Conservation (phyloP, 2,888 invertebrate species). For the Diloba caeruleocephala region DNA sequence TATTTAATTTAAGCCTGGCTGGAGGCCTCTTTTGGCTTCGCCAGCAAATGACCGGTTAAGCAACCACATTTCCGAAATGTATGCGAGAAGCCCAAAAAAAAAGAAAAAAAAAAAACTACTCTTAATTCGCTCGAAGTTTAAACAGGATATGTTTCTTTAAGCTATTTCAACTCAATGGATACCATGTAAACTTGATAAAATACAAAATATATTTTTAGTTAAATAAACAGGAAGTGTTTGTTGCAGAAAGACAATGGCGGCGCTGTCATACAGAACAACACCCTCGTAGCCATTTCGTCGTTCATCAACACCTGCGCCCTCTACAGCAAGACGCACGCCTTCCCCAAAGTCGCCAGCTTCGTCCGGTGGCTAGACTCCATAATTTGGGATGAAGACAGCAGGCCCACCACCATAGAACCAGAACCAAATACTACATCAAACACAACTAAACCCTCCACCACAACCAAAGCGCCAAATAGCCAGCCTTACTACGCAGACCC, state of each 20-base stretch:
- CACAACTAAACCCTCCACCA: constrained; percentile 44
- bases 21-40: no score
- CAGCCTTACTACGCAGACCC: constrained; percentile 63
- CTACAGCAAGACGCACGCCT: constrained; percentile 80
- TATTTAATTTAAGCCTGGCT: no score
- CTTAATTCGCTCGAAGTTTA: no score
- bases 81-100: no score
- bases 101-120: no score
- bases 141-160: no score
- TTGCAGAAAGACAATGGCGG: constrained; percentile 84
- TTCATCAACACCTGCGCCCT: constrained; percentile 79
- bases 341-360: constrained; percentile 77
- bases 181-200: no score
- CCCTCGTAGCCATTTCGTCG: constrained; percentile 73
- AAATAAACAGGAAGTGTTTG: constrained; percentile 10
- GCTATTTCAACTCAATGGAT: no score
- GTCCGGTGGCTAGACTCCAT: constrained; percentile 76
- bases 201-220: neutral
- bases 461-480: constrained; percentile 50
- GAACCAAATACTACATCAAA: constrained; percentile 34
- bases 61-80: no score
- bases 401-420: constrained; percentile 61
- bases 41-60: no score
- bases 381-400: constrained; percentile 81
- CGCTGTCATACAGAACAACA: constrained; percentile 81